Evolutionary conservation across 2,113 vertebrate species (phyloP).

Genomic region (Amazona vittata): DNA sequence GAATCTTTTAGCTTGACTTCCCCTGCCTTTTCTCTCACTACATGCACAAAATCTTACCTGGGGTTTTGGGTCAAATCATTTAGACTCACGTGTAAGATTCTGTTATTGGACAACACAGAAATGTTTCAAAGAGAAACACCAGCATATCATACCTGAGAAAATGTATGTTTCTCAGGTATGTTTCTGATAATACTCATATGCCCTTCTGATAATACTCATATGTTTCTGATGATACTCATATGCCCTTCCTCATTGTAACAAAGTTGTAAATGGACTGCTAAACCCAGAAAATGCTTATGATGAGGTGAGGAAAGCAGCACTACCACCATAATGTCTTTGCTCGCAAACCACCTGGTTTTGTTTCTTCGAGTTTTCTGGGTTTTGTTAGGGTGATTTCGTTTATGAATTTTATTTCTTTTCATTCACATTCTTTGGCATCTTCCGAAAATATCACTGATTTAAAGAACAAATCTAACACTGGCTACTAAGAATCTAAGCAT

Average conservation of each 20-base stretch:
- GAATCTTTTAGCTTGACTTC: not conserved
- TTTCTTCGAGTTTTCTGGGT: not conserved
- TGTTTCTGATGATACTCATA: not conserved
- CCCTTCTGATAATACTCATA: not conserved
- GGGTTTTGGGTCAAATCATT: not conserved
- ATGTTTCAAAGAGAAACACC: not conserved
- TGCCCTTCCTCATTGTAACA: not conserved
- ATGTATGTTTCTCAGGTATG: not conserved
- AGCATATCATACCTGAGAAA: not conserved
- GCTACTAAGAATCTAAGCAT: not conserved
- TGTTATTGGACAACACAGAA: not conserved
- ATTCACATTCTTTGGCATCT: not conserved
- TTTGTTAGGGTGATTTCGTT: not conserved
- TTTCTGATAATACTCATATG: not conserved
- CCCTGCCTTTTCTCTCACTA: not conserved
- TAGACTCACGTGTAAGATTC: not conserved
- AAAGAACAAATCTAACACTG: not conserved
- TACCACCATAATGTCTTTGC: not conserved
- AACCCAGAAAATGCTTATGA: not conserved
- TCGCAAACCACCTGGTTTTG: not conserved
- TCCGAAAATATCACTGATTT: not conserved
- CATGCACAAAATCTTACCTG: not conserved
- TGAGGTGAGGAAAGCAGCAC: slow-evolving; percentile 1
- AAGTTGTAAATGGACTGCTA: not conserved
- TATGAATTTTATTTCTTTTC: not conserved